Evolutionary conservation across 2,113 vertebrate species (phyloP).

Genomic region (Festucalex cinctus): DNA sequence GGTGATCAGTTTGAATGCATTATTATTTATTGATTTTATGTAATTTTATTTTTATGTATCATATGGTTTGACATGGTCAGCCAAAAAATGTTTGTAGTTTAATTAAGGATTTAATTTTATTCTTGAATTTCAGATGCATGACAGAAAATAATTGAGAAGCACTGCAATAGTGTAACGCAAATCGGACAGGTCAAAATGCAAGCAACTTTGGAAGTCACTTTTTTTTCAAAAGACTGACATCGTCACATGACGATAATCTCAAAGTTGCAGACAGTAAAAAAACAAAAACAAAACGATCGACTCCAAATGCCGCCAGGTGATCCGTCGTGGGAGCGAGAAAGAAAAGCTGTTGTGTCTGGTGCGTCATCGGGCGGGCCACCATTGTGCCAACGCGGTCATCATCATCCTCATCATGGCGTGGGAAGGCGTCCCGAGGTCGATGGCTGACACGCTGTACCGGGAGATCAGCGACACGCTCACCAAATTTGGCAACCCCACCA

Average conservation of each 20-base stretch:
- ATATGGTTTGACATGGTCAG: no score
- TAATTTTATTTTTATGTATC: no score
- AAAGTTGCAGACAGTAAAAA: constrained; percentile 1
- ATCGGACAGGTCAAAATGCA: neutral
- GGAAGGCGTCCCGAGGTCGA: constrained; percentile 86
- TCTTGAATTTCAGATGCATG: no score
- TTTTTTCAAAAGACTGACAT: neutral
- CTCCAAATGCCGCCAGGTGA: constrained; percentile 75
- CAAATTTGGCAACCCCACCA: constrained; percentile 91
- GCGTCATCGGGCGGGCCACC: constrained; percentile 87
- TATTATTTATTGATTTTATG: no score
- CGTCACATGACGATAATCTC: neutral
- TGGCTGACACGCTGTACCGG: constrained; percentile 89
- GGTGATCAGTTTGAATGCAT: no score
- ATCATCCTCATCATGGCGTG: constrained; percentile 95
- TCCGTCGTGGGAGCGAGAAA: constrained; percentile 82
- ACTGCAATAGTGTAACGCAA: neutral
- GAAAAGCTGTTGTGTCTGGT: constrained; percentile 95
- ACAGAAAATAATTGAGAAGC: no score
- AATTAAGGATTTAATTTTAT: no score
- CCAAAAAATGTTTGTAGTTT: no score
- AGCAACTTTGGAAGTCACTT: no score
- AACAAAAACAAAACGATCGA: no score
- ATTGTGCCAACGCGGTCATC: constrained; percentile 89
- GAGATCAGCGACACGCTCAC: constrained; percentile 88